Evolutionary conservation across 1,140 invertebrate genomes (phyloP).

Genomic region (Acromyrmex heyeri): DNA sequence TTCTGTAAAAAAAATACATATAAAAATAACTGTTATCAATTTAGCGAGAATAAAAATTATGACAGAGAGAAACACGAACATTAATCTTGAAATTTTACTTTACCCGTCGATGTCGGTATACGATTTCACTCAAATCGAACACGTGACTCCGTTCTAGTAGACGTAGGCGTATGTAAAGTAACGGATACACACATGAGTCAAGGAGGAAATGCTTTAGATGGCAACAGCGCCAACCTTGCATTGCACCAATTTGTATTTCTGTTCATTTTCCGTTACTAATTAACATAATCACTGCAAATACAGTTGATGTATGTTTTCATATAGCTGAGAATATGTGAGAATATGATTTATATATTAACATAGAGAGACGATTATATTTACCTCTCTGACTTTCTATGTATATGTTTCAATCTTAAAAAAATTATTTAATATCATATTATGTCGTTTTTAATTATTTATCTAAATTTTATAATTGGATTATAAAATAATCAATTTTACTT

Average conservation of each 20-base stretch:
- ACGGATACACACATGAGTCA: conserved; percentile 22
- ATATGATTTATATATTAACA: not conserved
- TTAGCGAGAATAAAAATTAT: not conserved
- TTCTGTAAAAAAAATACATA: not conserved
- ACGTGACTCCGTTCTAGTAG: conserved; percentile 13
- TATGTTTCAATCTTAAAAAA: not conserved
- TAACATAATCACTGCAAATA: conserved; percentile 9
- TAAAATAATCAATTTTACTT: not conserved
- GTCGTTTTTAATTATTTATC: not conserved
- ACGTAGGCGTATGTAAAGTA: conserved; percentile 33
- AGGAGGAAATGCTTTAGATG: conserved; percentile 38
- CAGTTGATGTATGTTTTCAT: not conserved
- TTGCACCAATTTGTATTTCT: conserved; percentile 15
- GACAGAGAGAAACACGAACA: not conserved
- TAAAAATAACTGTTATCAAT: conserved; percentile 27
- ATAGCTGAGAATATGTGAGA: not conserved
- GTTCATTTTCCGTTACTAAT: conserved; percentile 10
- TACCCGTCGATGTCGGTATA: not conserved
- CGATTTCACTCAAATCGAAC: conserved; percentile 31
- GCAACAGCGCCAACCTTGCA: not conserved
- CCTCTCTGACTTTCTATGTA: not conserved
- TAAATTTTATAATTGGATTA: not conserved
- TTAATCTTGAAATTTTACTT: conserved; percentile 11
- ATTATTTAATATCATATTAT: not conserved
- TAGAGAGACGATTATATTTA: not conserved